phyloP scores from a whole-genome alignment of 2,797 vertebrate species.

The Rhinella marina region DNA sequence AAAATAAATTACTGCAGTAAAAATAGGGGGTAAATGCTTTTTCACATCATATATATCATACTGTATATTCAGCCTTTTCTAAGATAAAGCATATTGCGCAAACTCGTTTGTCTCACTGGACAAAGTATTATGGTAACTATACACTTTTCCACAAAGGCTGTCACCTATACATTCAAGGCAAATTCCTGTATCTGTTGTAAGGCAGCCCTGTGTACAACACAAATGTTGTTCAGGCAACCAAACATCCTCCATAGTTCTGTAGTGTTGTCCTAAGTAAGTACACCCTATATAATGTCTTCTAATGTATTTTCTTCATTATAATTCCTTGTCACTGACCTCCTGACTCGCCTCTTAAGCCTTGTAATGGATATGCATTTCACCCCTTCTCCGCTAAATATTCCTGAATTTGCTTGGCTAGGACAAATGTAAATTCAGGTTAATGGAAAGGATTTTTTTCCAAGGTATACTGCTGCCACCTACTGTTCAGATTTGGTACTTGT shows the following conservation, averaged over 20 bases:
- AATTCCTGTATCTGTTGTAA: neutral
- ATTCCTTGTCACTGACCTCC: conserved; percentile 26
- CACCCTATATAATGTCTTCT: neutral
- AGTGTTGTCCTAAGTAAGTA: neutral
- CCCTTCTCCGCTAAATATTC: conserved; percentile 25
- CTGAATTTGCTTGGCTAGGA: conserved; percentile 23
- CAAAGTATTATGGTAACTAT: neutral
- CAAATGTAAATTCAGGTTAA: conserved; percentile 12
- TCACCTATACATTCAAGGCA: neutral
- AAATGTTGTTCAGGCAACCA: neutral
- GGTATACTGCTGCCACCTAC: conserved; percentile 42
- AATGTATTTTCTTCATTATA: conserved; percentile 5
- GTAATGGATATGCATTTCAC: conserved; percentile 39
- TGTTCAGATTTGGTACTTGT: neutral
- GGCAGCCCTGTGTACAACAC: neutral
- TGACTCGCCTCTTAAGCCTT: conserved; percentile 30
- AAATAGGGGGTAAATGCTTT: too few relatives aligned
- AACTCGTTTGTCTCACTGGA: too few relatives aligned
- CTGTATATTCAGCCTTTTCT: too few relatives aligned
- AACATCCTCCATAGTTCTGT: neutral
- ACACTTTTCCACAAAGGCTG: neutral
- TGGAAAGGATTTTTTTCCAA: neutral
- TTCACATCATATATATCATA: too few relatives aligned
- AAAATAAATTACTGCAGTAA: too few relatives aligned
- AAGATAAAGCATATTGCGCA: neutral